These are phyloP conservation scores for Drosophila paulistorum DNA, from an alignment of 1,140 invertebrate species.

Conservation along the genomic window DNA sequence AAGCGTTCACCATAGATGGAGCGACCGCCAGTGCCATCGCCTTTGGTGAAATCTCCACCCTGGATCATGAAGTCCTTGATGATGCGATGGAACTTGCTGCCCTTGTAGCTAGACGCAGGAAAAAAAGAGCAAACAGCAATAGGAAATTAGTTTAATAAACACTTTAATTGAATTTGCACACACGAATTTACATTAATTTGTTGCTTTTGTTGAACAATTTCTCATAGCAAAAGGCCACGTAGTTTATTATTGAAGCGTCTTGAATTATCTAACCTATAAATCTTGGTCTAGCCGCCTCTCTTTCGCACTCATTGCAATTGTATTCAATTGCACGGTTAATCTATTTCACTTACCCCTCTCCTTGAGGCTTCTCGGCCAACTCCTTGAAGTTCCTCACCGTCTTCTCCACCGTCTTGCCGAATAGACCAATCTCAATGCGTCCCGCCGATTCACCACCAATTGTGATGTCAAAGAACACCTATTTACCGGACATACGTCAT, in stretches of 20 bases:
- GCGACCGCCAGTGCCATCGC: conserved; percentile 95
- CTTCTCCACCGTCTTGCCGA: conserved; percentile 97
- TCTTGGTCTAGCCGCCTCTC: conserved; percentile 4
- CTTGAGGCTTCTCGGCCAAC: conserved; percentile 89
- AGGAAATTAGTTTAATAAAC: conserved; percentile 19
- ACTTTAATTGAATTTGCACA: conserved; percentile 35
- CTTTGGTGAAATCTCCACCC: conserved; percentile 96
- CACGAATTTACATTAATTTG: conserved; percentile 20
- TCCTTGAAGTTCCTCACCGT: conserved; percentile 96
- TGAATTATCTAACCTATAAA: conserved; percentile 65
- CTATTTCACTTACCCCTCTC: conserved; percentile 86
- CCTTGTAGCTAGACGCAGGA: conserved; percentile 86
- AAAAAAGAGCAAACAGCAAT: conserved; percentile 7
- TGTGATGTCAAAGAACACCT: conserved; percentile 97
- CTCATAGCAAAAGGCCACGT: conserved; percentile 61
- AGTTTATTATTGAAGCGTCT: conserved; percentile 52
- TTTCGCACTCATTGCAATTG: not conserved
- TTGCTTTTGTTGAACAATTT: conserved; percentile 48
- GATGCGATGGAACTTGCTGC: conserved; percentile 95
- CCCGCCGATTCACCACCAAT: conserved; percentile 92
- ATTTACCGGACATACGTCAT: conserved; percentile 33
- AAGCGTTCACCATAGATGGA: conserved; percentile 98
- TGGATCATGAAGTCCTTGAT: conserved; percentile 98
- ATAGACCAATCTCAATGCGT: conserved; percentile 95
- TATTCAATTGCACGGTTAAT: conserved; percentile 18